Conservation (phyloP, 2,888 invertebrate genomes). For the Chrysotoxum bicinctum region DNA sequence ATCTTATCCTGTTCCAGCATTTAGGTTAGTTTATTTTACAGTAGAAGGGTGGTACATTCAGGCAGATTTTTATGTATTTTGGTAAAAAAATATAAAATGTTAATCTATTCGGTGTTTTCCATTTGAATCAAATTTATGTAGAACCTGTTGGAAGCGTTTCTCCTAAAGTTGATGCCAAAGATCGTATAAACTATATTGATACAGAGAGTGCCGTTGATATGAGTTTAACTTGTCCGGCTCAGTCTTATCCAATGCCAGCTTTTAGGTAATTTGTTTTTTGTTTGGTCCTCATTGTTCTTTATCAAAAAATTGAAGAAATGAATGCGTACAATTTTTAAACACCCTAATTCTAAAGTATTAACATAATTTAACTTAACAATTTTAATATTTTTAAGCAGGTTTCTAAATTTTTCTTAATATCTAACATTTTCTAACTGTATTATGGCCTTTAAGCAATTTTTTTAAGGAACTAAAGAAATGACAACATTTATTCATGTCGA, state of each 20-base stretch:
- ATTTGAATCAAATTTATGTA: conserved; percentile 78
- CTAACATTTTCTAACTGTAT: too few species aligned
- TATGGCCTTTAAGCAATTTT: too few species aligned
- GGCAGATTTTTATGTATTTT: conserved; percentile 58
- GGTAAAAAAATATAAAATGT: background rate
- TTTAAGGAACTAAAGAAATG: too few species aligned
- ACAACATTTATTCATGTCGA: too few species aligned
- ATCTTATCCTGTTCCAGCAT: conserved; percentile 88
- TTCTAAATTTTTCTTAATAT: too few species aligned
- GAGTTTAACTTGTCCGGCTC: conserved; percentile 88
- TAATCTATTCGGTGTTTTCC: background rate
- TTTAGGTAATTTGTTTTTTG: conserved; percentile 78
- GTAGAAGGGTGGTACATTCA: conserved; percentile 57
- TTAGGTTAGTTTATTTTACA: conserved; percentile 82
- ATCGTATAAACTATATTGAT: conserved; percentile 85
- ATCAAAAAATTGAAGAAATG: too few species aligned
- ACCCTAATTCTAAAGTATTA: too few species aligned
- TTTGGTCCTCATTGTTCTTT: too few species aligned
- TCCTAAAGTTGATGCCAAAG: conserved; percentile 86
- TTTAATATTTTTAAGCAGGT: too few species aligned
- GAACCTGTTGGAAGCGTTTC: conserved; percentile 87
- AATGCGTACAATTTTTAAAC: too few species aligned
- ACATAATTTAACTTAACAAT: too few species aligned
- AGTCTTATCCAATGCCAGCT: conserved; percentile 88
- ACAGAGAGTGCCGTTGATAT: conserved; percentile 82